Percentiles rank a stretch among this genome's conserved stretches.
Evolutionary conservation across 2,888 invertebrate genomes (phyloP).

Genomic region (Melanargia galathea): DNA sequence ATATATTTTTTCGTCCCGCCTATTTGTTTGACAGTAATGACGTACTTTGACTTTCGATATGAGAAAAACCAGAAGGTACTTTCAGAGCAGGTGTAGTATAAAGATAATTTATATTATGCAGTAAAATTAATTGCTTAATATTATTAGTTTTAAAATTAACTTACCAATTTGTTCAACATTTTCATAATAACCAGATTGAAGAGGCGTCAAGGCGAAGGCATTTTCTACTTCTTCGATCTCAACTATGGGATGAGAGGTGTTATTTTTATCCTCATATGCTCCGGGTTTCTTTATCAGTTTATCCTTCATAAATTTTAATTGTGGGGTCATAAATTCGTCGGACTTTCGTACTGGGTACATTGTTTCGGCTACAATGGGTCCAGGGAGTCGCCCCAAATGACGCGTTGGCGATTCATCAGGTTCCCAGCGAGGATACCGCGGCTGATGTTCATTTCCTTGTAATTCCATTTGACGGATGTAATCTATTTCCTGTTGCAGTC

Average conservation of each 20-base stretch:
- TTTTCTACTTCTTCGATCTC: not conserved
- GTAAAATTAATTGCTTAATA: too few relatives aligned
- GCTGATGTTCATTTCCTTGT: slow-evolving; percentile 18
- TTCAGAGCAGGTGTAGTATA: too few relatives aligned
- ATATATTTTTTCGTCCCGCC: too few relatives aligned
- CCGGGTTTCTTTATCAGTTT: not conserved
- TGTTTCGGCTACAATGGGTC: not conserved
- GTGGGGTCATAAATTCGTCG: not conserved
- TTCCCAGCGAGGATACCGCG: slow-evolving; percentile 21
- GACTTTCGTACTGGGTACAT: not conserved
- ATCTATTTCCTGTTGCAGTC: slow-evolving; percentile 30
- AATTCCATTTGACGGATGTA: slow-evolving; percentile 28
- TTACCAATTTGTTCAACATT: slow-evolving; percentile 6
- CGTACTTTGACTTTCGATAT: too few relatives aligned
- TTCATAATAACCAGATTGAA: slow-evolving; percentile 28
- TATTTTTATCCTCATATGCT: not conserved
- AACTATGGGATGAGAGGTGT: not conserved
- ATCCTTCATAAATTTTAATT: not conserved
- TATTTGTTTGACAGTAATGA: too few relatives aligned
- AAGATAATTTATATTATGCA: too few relatives aligned
- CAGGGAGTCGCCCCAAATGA: not conserved
- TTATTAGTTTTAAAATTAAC: not conserved
- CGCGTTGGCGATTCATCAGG: slow-evolving; percentile 15
- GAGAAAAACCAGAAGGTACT: too few relatives aligned
- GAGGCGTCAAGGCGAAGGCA: slow-evolving; percentile 32